Conservation (phyloP, 2,888 invertebrate species). For the Euclidia mi region DNA sequence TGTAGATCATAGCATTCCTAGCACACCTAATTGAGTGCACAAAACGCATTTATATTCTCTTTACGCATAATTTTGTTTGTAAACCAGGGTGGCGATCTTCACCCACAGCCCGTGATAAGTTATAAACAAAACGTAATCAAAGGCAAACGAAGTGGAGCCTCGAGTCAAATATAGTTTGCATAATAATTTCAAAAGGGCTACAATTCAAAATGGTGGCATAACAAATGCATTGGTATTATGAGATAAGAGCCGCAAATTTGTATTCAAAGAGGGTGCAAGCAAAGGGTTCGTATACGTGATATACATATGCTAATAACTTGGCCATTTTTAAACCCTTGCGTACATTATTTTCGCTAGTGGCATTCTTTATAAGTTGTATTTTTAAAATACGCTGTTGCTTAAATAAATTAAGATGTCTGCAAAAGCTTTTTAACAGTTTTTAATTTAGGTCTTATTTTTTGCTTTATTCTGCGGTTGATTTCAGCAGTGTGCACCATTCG, state of each 20-base stretch:
- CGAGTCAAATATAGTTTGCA: constrained; percentile 47
- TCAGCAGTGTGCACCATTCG: no score
- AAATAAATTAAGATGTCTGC: no score
- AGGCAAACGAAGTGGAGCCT: constrained; percentile 40
- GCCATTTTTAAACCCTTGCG: constrained; percentile 52
- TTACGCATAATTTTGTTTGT: neutral
- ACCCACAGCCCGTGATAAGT: constrained; percentile 6
- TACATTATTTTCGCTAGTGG: constrained; percentile 33
- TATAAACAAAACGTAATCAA: constrained; percentile 21
- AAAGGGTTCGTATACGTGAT: constrained; percentile 55
- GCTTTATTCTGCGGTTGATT: no score
- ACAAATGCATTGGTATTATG: constrained; percentile 59
- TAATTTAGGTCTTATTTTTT: no score
- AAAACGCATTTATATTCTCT: no score
- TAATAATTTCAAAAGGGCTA: constrained; percentile 47
- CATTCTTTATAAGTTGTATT: constrained; percentile 21
- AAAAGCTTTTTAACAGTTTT: no score
- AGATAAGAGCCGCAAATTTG: constrained; percentile 63
- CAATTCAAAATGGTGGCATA: constrained; percentile 44
- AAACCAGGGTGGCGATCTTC: neutral
- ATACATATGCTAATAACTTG: constrained; percentile 59
- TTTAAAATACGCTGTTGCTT: no score
- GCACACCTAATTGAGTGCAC: no score
- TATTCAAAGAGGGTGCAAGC: constrained; percentile 61
- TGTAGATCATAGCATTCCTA: no score